These are phyloP conservation scores for Labroides dimidiatus DNA, from an alignment of 2,797 vertebrate genomes.

Conservation along the genomic window DNA sequence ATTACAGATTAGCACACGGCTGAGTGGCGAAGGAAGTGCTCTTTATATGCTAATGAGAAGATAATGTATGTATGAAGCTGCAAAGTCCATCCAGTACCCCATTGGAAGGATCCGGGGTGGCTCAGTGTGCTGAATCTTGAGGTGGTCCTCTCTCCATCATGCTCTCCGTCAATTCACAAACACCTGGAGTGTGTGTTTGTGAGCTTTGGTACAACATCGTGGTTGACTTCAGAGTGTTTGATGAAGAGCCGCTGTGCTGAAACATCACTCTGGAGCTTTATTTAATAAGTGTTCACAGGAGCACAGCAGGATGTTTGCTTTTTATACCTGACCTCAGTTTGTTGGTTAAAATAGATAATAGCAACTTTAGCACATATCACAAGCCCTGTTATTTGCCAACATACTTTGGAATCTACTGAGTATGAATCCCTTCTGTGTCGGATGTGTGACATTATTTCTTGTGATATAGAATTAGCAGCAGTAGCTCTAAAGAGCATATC, in stretches of 20 bases:
- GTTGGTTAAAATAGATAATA: conserved; percentile 14
- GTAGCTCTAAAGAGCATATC: not conserved
- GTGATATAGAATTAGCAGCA: too few relatives aligned
- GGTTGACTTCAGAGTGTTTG: not conserved
- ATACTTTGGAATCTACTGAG: not conserved
- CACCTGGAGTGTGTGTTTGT: conserved; percentile 33
- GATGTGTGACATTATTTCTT: too few relatives aligned
- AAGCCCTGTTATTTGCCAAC: not conserved
- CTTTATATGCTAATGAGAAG: conserved; percentile 81
- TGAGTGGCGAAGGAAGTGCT: conserved; percentile 79
- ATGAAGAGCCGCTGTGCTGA: not conserved
- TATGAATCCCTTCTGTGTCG: not conserved
- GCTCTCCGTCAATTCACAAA: conserved; percentile 31
- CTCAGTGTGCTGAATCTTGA: conserved; percentile 50
- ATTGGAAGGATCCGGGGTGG: conserved; percentile 57
- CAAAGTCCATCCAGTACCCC: conserved; percentile 56
- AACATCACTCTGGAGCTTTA: not conserved
- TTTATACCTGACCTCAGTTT: not conserved
- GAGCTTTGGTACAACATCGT: conserved; percentile 3
- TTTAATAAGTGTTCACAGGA: not conserved
- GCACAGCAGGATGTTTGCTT: not conserved
- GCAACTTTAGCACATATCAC: conserved; percentile 1
- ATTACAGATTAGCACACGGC: conserved; percentile 79
- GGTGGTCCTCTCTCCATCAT: conserved; percentile 39
- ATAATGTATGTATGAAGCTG: conserved; percentile 71